Evolutionary conservation across 2,797 vertebrate species (phyloP), one percentile per base, ranked within the genome.

Genomic region (Triplophysa yarkandensis): DNA sequence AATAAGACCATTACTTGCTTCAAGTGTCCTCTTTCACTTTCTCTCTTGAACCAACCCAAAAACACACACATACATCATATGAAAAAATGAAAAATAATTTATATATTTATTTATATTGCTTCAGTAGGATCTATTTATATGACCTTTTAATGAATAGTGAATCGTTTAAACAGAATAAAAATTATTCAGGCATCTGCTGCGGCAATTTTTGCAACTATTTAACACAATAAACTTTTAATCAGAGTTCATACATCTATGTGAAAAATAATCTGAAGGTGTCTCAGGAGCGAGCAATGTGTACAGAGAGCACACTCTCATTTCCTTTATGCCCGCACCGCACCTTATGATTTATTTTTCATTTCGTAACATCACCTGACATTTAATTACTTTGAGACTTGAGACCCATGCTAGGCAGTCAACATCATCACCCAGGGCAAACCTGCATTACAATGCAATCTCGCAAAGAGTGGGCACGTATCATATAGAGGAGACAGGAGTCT

Each of bases 401-500:
- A 52, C 69, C 34, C 27, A 13, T 17, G 1, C 54, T 43, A 55
- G 58, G 46, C 67, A 57, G 57, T 75, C 58, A 67, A 66, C 60
- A 67, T 60, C 44, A 77, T 72, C 71, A 75, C 52, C 71, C 30
- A 43, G 39, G 69, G 72, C 48, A 32, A 72, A 58, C 54, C 62
- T 46, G 70, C 71, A 76, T 74, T 77, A 74, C 69, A 76, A 65
- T 71, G 52, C 77, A 68, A 68, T 76, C 77, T 82, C 83, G 77
- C 82, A 85, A 86, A 79, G 62, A 48, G 78, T 80, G 83, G 79
- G 76, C 64, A 65, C 69, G 77, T 77, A 78, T 86, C 84, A 85
- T 80, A 84, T 85, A 85, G 79, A 77, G 36, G 78, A 85, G 23
- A 14, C 75, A 69, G 73, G 67, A 83, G 80, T 87, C 81, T 85